phyloP scores from a whole-genome alignment of 2,888 invertebrate genomes.

The Elegia similella region DNA sequence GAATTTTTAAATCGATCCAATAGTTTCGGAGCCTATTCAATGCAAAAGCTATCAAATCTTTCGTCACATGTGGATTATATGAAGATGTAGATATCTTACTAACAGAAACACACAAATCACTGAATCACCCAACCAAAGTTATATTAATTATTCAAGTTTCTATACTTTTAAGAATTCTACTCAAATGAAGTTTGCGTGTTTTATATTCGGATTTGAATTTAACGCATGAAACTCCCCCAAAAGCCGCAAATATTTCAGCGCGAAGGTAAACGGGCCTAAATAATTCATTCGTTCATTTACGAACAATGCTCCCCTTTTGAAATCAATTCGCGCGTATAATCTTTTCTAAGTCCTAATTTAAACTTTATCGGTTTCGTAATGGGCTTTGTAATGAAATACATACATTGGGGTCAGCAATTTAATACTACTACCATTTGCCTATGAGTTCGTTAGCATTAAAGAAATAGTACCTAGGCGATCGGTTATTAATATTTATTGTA shows the following conservation, averaged over 20 bases:
- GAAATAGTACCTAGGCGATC: too few species aligned
- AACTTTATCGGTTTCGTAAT: conserved; percentile 13
- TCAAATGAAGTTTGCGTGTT: neutral
- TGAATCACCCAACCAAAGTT: too few species aligned
- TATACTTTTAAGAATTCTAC: neutral
- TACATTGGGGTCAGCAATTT: neutral
- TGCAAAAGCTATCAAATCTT: too few species aligned
- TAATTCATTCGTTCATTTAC: conserved; percentile 27
- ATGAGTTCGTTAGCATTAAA: neutral
- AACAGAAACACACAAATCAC: too few species aligned
- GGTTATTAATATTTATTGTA: too few species aligned
- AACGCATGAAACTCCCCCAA: conserved; percentile 12
- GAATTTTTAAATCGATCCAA: too few species aligned
- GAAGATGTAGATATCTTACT: too few species aligned
- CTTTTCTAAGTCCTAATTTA: conserved; percentile 19
- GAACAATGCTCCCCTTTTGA: conserved; percentile 24
- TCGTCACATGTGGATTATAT: too few species aligned
- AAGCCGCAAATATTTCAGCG: conserved; percentile 22
- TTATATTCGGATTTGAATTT: conserved; percentile 19
- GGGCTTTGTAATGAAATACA: conserved; percentile 2
- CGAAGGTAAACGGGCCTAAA: conserved; percentile 25
- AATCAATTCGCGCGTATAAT: conserved; percentile 21
- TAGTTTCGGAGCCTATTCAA: too few species aligned
- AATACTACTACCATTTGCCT: neutral
- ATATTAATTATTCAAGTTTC: neutral